A percentile compares a stretch with the other conserved stretches of the same genome.
These are phyloP conservation scores for Molossus molossus DNA, from an alignment of 2,797 vertebrate genomes.

Conservation along the genomic window DNA sequence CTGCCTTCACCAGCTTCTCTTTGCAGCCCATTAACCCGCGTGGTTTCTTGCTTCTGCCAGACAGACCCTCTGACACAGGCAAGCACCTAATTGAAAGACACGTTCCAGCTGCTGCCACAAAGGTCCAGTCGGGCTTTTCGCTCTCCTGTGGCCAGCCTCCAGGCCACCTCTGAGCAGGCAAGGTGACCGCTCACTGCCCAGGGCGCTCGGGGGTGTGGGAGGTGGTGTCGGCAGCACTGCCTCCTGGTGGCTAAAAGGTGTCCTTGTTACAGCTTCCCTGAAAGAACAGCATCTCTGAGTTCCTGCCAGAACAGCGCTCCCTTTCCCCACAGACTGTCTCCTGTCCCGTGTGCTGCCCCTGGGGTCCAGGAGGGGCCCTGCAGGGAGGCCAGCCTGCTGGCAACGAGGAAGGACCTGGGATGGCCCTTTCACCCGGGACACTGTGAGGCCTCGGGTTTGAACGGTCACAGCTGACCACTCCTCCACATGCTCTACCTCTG, in stretches of 20 bases:
- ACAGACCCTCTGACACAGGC: no score
- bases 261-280: slow-evolving; percentile 90
- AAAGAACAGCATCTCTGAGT: slow-evolving; percentile 63
- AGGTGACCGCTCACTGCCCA: not conserved
- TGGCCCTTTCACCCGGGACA: not conserved
- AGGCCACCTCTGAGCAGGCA: no score
- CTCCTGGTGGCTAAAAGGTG: slow-evolving; percentile 70
- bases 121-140: not conserved
- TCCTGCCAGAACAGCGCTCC: not conserved
- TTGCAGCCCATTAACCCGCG: not conserved
- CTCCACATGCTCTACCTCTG: not conserved
- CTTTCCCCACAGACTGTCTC: fast-evolving
- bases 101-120: not conserved
- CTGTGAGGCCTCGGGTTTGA: not conserved
- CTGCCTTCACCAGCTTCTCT: not conserved
- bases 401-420: no score
- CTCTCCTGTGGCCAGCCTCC: not conserved
- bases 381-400: not conserved
- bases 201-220: not conserved
- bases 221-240: not conserved
- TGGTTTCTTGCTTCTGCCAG: not conserved
- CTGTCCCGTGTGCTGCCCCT: fast-evolving
- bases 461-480: not conserved
- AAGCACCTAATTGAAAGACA: not conserved
- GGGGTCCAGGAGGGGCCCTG: not conserved